phyloP scores from a whole-genome alignment of 2,888 invertebrate genomes.

The Gymnosoma rotundatum region DNA sequence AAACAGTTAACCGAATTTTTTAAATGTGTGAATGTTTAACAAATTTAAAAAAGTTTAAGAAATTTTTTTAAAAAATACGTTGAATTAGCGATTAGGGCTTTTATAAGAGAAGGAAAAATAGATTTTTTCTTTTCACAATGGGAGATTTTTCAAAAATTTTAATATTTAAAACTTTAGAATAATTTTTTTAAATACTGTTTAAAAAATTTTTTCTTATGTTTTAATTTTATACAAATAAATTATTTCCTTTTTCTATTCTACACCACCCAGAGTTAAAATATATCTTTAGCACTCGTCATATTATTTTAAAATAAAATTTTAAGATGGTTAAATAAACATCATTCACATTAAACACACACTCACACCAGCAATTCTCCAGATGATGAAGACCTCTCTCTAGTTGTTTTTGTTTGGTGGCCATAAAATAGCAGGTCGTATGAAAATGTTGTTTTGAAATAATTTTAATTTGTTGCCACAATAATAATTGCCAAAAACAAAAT shows the following conservation, averaged over 20 bases:
- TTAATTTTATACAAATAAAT: conserved; percentile 8
- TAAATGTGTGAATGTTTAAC: background rate
- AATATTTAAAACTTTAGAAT: background rate
- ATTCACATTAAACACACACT: background rate
- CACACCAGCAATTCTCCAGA: background rate
- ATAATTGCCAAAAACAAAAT: conserved; percentile 50
- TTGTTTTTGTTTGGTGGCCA: conserved; percentile 22
- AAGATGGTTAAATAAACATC: conserved; percentile 21
- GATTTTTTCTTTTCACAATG: background rate
- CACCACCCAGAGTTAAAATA: conserved; percentile 5
- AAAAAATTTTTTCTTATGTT: background rate
- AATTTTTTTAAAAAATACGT: too few relatives aligned
- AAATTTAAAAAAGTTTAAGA: too few relatives aligned
- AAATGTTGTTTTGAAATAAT: conserved; percentile 16
- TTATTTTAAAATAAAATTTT: conserved; percentile 3
- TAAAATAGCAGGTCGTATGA: conserved; percentile 41
- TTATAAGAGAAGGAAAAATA: too few relatives aligned
- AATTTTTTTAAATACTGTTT: background rate
- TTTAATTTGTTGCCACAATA: conserved; percentile 52
- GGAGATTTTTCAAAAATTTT: background rate
- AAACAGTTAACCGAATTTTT: background rate
- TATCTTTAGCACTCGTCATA: conserved; percentile 14
- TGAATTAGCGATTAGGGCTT: too few relatives aligned
- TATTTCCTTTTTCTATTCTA: background rate
- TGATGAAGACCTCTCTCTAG: background rate